Evolutionary conservation across 2,113 vertebrate species (phyloP).

Genomic region (Heterocephalus glaber): DNA sequence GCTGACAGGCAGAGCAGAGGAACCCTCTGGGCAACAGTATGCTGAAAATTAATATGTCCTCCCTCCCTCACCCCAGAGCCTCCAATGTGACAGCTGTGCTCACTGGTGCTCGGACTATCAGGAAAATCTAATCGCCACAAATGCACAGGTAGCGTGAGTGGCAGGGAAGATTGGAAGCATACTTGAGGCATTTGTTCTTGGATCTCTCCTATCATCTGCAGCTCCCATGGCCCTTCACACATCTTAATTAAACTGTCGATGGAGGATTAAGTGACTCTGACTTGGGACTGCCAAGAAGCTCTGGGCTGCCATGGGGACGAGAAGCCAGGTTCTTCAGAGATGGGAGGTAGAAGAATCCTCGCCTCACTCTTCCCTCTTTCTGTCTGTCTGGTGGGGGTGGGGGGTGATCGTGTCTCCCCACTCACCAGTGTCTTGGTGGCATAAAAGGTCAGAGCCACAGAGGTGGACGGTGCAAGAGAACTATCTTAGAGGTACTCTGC

Average conservation of each 20-base stretch:
- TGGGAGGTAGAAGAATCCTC: not conserved
- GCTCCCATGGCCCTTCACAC: slow-evolving; percentile 7
- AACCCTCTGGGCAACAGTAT: not conserved
- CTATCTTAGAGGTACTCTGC: not conserved
- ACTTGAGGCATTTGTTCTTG: slow-evolving; percentile 50
- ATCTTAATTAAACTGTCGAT: slow-evolving; percentile 64
- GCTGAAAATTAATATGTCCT: slow-evolving; percentile 50
- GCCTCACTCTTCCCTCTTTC: not conserved
- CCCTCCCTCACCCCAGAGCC: not conserved
- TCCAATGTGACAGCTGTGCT: not conserved
- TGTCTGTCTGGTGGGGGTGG: not conserved
- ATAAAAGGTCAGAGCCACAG: not conserved
- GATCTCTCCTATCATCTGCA: not conserved
- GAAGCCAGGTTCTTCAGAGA: slow-evolving; percentile 43
- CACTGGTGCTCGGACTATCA: not conserved
- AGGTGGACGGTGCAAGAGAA: not conserved
- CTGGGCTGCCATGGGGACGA: not conserved
- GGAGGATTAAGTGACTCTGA: slow-evolving; percentile 45
- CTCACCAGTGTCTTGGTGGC: not conserved
- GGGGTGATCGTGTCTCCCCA: not conserved
- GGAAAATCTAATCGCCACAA: slow-evolving; percentile 48
- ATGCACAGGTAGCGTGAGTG: not conserved
- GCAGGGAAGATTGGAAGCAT: not conserved
- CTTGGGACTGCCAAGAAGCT: not conserved
- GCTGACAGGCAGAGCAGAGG: slow-evolving; percentile 48